Conservation (phyloP, 1,140 invertebrate genomes). For the Drosophila serrata region DNA sequence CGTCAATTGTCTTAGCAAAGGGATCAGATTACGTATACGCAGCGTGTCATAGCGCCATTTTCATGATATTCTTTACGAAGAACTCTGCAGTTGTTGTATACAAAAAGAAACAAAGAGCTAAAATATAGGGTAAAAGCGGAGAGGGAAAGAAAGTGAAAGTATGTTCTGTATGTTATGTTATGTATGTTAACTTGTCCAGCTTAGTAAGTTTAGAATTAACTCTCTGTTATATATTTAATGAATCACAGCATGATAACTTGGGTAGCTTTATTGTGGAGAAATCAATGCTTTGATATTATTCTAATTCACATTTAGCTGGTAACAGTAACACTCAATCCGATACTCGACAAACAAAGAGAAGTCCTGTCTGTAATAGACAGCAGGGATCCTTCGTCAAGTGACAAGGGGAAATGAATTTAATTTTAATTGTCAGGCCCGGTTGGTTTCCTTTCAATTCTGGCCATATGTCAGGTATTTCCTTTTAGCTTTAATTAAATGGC, state of each 20-base stretch:
- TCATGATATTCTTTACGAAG: constrained; percentile 1
- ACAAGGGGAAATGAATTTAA: constrained; percentile 61
- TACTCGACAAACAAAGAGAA: constrained; percentile 15
- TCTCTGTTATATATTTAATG: no score
- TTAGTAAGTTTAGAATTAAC: not conserved
- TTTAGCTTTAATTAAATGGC: constrained; percentile 49
- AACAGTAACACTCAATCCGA: constrained; percentile 13
- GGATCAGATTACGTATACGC: constrained; percentile 47
- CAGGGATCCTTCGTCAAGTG: constrained; percentile 49
- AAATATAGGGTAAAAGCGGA: not conserved
- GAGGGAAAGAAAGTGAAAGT: not conserved
- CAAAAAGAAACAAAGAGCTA: constrained; percentile 20
- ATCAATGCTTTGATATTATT: constrained; percentile 8
- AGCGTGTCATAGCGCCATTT: constrained; percentile 11
- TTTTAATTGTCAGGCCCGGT: constrained; percentile 35
- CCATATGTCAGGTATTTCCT: constrained; percentile 26
- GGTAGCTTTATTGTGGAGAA: not conserved
- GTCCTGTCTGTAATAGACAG: constrained; percentile 24
- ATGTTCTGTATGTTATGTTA: not conserved
- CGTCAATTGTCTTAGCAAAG: constrained; percentile 30
- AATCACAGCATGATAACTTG: no score
- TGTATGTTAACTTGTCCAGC: no score
- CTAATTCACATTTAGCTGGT: not conserved
- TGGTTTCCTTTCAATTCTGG: constrained; percentile 8
- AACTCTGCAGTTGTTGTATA: constrained; percentile 7